Conservation (phyloP, 2,113 vertebrate species). For the Neolamprologus devosi region DNA sequence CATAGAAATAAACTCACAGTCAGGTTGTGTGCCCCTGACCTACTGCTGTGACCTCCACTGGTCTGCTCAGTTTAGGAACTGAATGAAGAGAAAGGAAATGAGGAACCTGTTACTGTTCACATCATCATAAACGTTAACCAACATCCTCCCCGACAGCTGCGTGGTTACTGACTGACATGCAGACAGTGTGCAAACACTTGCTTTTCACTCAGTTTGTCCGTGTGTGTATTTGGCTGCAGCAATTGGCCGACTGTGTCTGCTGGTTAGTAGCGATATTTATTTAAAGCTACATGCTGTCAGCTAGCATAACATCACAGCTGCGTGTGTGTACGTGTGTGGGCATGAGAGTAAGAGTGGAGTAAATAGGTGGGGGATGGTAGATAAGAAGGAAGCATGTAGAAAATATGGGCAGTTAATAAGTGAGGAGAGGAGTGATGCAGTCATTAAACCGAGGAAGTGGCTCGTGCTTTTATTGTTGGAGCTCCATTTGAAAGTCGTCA, state of each 20-base stretch:
- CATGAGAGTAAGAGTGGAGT: not conserved
- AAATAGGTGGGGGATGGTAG: not conserved
- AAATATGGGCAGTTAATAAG: not conserved
- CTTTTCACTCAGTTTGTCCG: not conserved
- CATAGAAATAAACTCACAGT: not conserved
- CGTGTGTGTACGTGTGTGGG: not conserved
- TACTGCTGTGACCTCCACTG: not conserved
- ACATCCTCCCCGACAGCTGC: not conserved
- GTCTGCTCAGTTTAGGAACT: not conserved
- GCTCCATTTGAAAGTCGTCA: not conserved
- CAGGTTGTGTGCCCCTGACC: not conserved
- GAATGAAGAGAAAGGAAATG: not conserved
- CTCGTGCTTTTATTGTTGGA: not conserved
- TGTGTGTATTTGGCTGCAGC: not conserved
- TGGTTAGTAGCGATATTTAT: slow-evolving; percentile 51
- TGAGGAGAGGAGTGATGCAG: not conserved
- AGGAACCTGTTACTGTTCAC: not conserved
- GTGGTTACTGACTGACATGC: not conserved
- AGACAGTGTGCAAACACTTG: not conserved
- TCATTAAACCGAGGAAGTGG: not conserved
- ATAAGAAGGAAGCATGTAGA: not conserved
- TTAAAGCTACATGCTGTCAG: slow-evolving; percentile 63
- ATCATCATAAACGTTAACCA: not conserved
- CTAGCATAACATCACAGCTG: slow-evolving; percentile 41
- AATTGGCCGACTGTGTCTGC: not conserved